Evolutionary conservation across 2,888 invertebrate species (phyloP).

Genomic region (Drosophila mettleri): DNA sequence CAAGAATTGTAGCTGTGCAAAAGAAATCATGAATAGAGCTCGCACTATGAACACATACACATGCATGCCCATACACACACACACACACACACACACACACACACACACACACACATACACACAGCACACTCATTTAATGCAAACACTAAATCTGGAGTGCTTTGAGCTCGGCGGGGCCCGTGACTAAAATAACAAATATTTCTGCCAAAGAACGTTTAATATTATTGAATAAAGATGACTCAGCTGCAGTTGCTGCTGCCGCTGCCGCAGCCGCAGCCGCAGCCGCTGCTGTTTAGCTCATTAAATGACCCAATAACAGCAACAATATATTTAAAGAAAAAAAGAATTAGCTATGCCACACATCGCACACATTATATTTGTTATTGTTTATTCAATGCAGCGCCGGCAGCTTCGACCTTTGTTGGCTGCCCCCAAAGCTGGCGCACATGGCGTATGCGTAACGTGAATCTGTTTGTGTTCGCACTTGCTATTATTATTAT

Average conservation of each 20-base stretch:
- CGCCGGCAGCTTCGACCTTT: slow-evolving; percentile 43
- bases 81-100: slow-evolving; percentile 1
- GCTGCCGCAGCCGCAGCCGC: slow-evolving; percentile 11
- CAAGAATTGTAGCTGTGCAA: slow-evolving; percentile 12
- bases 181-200: slow-evolving; percentile 46
- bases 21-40: not conserved
- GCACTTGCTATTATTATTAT: slow-evolving; percentile 47
- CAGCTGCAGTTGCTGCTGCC: slow-evolving; percentile 3
- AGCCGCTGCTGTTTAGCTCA: slow-evolving; percentile 38
- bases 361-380: slow-evolving; percentile 26
- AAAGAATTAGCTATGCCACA: slow-evolving; percentile 55
- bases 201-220: slow-evolving; percentile 20
- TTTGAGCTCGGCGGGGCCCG: slow-evolving; percentile 33
- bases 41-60: not conserved
- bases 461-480: slow-evolving; percentile 33
- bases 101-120: not conserved
- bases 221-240: slow-evolving; percentile 5
- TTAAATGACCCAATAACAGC: slow-evolving; percentile 30
- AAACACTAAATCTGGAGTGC: slow-evolving; percentile 29
- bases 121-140: slow-evolving; percentile 25
- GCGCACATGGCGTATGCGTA: slow-evolving; percentile 74
- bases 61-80: too few species aligned
- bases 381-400: slow-evolving; percentile 72
- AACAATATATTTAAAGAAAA: not conserved
- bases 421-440: slow-evolving; percentile 23